Evolutionary conservation across 2,797 vertebrate species (phyloP), one percentile per base, ranked within the genome.

Genomic region (Rhinophrynus dorsalis): DNA sequence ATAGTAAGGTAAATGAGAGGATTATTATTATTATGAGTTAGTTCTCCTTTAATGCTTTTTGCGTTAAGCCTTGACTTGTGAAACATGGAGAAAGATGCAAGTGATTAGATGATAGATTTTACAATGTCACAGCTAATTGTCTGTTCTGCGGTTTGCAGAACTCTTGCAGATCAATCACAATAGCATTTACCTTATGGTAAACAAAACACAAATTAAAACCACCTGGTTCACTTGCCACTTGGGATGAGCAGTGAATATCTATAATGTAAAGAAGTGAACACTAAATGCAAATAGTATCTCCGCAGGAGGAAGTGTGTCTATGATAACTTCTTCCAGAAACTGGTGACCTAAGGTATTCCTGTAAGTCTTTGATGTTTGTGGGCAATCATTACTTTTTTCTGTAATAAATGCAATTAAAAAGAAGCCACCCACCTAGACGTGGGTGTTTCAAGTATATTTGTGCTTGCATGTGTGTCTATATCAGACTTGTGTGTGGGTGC

Each of bases 41-140:
- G n/a, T n/a, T n/a, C n/a, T n/a, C n/a, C n/a, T 78, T 79, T 88
- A 85, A 89, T 88, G 82, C 82, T 86, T 85, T 90, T 88, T 87
- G 81, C 79, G 80, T 83, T 78, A 87, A 82, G 78, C 78, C 75
- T 71, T 74, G 77, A n/a, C 85, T 86, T 85, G 82, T 86, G 82
- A 85, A 84, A 80, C 74, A 67, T 79, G 74, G 81, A 79, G 67
- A 82, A 88, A 86, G 52, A 78, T 85, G 80, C 81, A 84, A 82
- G 81, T 79, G 74, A 76, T 82, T 76, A 68, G 77, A 56, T 77
- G 82, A 82, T 89, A 80, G 82, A 85, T 90, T 86, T 87, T 85
- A 78, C 82, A 81, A 77, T 79, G 80, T 80, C 78, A 10, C 0
- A 75, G 74, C 67, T 78, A 81, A 76, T 79, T 82, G 76, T 74